Base-by-base conservation (phyloP, 2,113 vertebrate species). In the Hemiscyllium ocellatum region DNA sequence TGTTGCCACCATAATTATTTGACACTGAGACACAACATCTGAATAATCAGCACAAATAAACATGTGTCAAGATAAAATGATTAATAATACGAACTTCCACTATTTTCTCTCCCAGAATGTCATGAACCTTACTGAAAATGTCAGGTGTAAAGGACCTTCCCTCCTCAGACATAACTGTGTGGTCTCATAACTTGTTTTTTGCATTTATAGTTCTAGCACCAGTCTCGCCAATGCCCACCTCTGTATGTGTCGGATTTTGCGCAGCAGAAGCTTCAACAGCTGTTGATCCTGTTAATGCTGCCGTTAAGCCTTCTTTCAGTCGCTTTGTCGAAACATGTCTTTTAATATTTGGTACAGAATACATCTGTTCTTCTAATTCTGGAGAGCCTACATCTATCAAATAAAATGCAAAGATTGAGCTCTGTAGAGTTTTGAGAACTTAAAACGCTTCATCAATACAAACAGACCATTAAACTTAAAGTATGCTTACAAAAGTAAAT, bases 281-380 rank as follows among this genome's bases (percentile, higher is more conserved):
- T 50, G 47, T 33, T 72, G 94, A 76, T 76, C 72, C 94, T 17
- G 68, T 42, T 22, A 95, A 95, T 47, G 69, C 42, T 76, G 94
- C 42, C 3, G 69, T 47, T 33, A 47, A 65, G 24, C 70, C 69
- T 29, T 95, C 94, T 52, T 22, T 95, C 24, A 17, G 42, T 50
- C 69, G 94, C 68, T 72, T 95, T 15, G 42, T 29, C 69, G 72
- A 6, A 76, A 72, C 69, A 52, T 69, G 94, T 13, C 69, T 95
- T 69, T 95, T 72, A 76, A 95, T 72, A 33, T 95, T 70, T 50
- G 94, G 69, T 76, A 76, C 13, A 12, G 94, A 52, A 76, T 95
- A 47, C 69, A 61, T 72, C 47, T 76, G 68, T 69, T 76, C 93
- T 70, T 94, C 94, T 95, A 95, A 95, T 95, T 95, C 94, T 47